Conservation (phyloP, 2,113 vertebrate species). For the Erythrolamprus reginae region DNA sequence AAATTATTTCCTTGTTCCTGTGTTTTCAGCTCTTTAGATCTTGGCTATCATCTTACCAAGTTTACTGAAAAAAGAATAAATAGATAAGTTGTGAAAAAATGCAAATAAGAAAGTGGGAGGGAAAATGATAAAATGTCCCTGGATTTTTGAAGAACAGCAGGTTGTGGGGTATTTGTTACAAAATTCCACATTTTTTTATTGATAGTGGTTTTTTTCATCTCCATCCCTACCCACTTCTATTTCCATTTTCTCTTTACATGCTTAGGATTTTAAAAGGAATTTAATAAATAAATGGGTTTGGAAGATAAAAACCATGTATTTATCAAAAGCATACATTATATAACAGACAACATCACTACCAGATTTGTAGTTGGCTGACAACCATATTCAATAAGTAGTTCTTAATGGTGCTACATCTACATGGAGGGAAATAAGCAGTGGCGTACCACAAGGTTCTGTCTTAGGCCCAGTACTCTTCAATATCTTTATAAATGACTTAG, state of each 20-base stretch:
- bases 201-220: not conserved
- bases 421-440: too few species aligned
- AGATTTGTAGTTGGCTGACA: too few species aligned
- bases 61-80: slow-evolving; percentile 51
- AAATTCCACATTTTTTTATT: not conserved
- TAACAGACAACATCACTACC: not conserved
- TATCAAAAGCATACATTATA: not conserved
- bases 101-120: slow-evolving; percentile 55
- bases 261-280: slow-evolving; percentile 14
- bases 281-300: not conserved
- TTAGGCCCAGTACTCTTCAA: too few species aligned
- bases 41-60: slow-evolving; percentile 40
- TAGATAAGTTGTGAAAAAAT: slow-evolving; percentile 67
- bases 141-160: slow-evolving; percentile 43
- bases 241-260: not conserved
- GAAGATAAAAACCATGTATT: not conserved
- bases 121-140: slow-evolving; percentile 50
- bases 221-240: not conserved
- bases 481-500: too few species aligned
- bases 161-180: slow-evolving; percentile 1
- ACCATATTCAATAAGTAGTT: too few species aligned
- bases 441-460: too few species aligned
- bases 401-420: too few species aligned
- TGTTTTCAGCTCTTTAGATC: slow-evolving; percentile 49
- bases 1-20: slow-evolving; percentile 54